A percentile compares a stretch with the other conserved stretches of the same genome.
Conservation (phyloP, 2,797 vertebrate genomes). For the Diceros bicornis region DNA sequence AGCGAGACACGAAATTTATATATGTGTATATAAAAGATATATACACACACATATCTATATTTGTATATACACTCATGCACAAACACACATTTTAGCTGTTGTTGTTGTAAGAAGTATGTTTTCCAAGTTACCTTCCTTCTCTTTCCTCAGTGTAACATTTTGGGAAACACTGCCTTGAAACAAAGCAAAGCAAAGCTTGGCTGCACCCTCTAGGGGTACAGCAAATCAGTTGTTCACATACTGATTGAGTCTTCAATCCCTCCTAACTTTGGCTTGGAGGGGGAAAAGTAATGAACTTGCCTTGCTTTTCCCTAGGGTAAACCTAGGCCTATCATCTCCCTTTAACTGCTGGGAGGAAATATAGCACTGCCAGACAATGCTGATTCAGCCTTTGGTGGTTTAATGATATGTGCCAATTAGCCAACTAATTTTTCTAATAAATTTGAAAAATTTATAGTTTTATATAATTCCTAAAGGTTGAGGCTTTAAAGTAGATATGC, state of each 20-base stretch:
- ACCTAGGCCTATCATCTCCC: background rate
- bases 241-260: background rate
- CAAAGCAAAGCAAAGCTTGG: constrained; percentile 23
- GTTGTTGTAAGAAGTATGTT: background rate
- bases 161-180: constrained; percentile 1
- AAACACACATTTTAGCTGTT: background rate
- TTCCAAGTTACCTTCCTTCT: background rate
- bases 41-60: background rate
- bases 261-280: background rate
- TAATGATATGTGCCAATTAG: background rate
- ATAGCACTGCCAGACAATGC: background rate
- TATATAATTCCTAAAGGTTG: constrained; percentile 40
- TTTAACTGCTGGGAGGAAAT: background rate
- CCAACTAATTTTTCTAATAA: background rate
- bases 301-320: background rate
- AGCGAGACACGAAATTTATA: background rate
- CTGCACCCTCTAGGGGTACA: background rate
- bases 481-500: constrained; percentile 79
- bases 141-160: background rate
- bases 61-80: background rate
- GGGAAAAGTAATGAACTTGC: background rate
- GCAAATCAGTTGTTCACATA: background rate
- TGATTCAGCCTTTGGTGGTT: background rate
- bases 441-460: background rate
- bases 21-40: background rate